These are phyloP conservation scores for Nannoperca australis DNA, from an alignment of 2,797 vertebrate genomes.

Conservation along the genomic window DNA sequence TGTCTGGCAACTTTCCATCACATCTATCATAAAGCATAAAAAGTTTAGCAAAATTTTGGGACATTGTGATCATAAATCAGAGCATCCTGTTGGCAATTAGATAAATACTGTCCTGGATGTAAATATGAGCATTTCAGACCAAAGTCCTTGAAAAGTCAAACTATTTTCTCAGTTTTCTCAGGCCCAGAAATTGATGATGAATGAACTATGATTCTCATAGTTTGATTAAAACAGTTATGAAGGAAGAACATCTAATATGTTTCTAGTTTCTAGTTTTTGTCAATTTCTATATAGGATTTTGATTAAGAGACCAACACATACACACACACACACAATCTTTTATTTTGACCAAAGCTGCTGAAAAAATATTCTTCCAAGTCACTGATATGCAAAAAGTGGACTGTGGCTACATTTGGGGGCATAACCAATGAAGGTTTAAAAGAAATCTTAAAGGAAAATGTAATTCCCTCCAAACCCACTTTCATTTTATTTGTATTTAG, in stretches of 20 bases:
- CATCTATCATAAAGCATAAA: not conserved
- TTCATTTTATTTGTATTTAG: not conserved
- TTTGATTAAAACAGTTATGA: not conserved
- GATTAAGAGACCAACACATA: not conserved
- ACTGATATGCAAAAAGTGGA: not conserved
- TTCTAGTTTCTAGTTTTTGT: not conserved
- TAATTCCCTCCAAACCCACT: not conserved
- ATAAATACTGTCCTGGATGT: not conserved
- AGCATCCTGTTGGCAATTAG: not conserved
- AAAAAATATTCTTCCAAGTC: not conserved
- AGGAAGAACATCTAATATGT: not conserved
- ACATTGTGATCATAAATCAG: not conserved
- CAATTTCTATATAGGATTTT: not conserved
- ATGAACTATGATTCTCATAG: not conserved
- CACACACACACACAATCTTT: not conserved
- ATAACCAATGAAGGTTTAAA: not conserved
- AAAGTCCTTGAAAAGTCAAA: not conserved
- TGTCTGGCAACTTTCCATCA: not conserved
- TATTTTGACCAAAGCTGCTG: not conserved
- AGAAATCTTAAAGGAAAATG: not conserved
- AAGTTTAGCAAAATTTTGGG: not conserved
- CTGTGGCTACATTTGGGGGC: not conserved
- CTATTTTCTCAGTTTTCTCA: not conserved
- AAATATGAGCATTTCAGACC: not conserved
- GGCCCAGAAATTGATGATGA: too few relatives aligned